Percentiles rank a stretch among this genome's conserved stretches.
phyloP scores from a whole-genome alignment of 2,888 invertebrate species.

The Alviniconcha strummeri region DNA sequence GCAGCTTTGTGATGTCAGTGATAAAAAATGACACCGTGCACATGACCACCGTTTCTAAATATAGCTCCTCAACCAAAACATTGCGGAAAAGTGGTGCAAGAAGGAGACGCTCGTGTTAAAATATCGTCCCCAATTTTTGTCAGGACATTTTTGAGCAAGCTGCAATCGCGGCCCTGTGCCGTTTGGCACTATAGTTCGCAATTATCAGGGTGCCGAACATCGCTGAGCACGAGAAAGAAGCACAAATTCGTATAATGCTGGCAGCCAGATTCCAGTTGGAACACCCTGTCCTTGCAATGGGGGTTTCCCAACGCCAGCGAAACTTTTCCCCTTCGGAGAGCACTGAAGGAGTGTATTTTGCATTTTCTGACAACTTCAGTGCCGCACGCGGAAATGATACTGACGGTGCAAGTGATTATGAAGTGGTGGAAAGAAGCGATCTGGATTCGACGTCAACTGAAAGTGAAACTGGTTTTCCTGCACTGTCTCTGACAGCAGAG shows the following conservation, averaged over 20 bases:
- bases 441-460: no score
- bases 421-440: no score
- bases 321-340: background rate
- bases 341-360: conserved; percentile 5
- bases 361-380: background rate
- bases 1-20: background rate
- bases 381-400: background rate
- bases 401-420: background rate
- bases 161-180: conserved; percentile 22
- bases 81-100: conserved; percentile 27
- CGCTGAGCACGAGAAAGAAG: background rate
- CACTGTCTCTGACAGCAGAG: no score
- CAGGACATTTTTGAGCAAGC: background rate
- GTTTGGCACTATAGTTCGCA: background rate
- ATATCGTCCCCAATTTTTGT: background rate
- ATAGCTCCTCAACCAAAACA: conserved; percentile 25
- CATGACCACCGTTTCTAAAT: background rate
- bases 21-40: background rate
- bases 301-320: conserved; percentile 7
- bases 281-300: background rate
- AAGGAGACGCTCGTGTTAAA: background rate
- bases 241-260: background rate
- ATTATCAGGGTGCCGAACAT: background rate
- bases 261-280: background rate
- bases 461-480: no score